These are phyloP conservation scores for Sebastiscus tertius DNA, from an alignment of 2,797 vertebrate species.

Conservation along the genomic window DNA sequence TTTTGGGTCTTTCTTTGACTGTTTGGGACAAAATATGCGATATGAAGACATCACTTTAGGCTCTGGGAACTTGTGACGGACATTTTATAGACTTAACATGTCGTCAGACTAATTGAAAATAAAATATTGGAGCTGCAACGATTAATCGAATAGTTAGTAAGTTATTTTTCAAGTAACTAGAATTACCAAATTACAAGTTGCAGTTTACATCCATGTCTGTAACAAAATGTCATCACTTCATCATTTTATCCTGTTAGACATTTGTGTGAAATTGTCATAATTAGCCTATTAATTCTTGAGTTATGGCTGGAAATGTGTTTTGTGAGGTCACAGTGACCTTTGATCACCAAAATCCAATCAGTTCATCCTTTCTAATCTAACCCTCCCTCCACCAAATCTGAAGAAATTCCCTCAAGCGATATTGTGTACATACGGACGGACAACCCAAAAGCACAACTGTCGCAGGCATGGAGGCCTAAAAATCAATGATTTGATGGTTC, in stretches of 20 bases:
- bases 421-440: too few species aligned
- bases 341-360: too few species aligned
- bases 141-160: not conserved
- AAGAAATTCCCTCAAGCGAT: not conserved
- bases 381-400: not conserved
- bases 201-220: too few species aligned
- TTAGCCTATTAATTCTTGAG: too few species aligned
- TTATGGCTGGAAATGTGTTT: too few species aligned
- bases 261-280: too few species aligned
- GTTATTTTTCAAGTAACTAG: not conserved
- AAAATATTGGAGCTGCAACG: not conserved
- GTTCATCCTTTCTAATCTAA: too few species aligned
- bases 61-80: not conserved
- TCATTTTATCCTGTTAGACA: not conserved
- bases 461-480: not conserved
- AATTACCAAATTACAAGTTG: not conserved
- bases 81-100: not conserved
- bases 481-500: not conserved
- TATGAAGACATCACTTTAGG: not conserved
- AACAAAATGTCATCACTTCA: not conserved
- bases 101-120: not conserved
- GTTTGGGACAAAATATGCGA: not conserved
- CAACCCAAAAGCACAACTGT: too few species aligned
- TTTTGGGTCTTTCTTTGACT: not conserved
- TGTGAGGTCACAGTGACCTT: too few species aligned